Conservation (phyloP, 1,140 invertebrate genomes). For the Drosophila quadrilineata region DNA sequence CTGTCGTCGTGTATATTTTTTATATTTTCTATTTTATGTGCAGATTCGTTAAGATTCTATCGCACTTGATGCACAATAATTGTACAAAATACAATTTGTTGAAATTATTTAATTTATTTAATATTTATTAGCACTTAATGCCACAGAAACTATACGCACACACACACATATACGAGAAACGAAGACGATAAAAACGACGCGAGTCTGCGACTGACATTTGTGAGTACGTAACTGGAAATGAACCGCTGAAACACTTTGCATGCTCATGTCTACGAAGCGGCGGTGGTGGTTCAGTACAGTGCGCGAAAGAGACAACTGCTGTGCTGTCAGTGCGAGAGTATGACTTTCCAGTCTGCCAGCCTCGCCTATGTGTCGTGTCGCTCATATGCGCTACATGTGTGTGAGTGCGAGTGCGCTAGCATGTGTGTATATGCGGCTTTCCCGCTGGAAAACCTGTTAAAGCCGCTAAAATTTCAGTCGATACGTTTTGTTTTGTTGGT, state of each 20-base stretch:
- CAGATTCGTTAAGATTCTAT: conserved; percentile 13
- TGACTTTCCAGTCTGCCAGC: conserved; percentile 59
- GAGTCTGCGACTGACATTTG: conserved; percentile 54
- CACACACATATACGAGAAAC: conserved; percentile 48
- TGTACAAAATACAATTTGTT: conserved; percentile 4
- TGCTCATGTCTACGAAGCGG: conserved; percentile 51
- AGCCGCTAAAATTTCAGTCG: conserved; percentile 69
- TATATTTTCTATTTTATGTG: conserved; percentile 15
- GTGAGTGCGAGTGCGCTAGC: conserved; percentile 38
- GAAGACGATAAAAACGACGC: conserved; percentile 52
- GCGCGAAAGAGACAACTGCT: conserved; percentile 60
- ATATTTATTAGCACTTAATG: conserved; percentile 40
- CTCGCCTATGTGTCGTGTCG: conserved; percentile 57
- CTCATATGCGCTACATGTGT: conserved; percentile 16
- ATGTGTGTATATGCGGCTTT: conserved; percentile 40
- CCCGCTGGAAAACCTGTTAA: conserved; percentile 73
- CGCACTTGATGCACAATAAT: conserved; percentile 25
- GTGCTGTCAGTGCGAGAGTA: conserved; percentile 36
- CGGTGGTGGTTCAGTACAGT: conserved; percentile 44
- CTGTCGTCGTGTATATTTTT: conserved; percentile 31
- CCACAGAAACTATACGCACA: conserved; percentile 43
- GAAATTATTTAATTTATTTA: conserved; percentile 24
- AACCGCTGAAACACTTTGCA: conserved; percentile 57
- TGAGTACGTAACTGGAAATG: conserved; percentile 70
- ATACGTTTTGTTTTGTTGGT: too few relatives aligned